Conservation (phyloP, 1,140 invertebrate species). For the Drosophila lini region DNA sequence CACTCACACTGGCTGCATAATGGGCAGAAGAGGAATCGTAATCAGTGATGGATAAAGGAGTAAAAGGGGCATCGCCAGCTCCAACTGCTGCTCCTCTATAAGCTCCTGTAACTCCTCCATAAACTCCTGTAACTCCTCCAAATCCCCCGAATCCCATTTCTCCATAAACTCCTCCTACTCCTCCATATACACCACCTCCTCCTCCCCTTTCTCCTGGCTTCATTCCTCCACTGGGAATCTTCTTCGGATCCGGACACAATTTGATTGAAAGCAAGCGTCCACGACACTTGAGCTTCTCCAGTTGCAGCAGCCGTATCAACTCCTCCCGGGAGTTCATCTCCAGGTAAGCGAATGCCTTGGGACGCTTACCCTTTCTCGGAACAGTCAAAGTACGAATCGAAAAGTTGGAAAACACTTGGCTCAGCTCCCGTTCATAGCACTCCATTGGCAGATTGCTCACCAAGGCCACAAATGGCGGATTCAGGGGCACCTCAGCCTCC, state of each 20-base stretch:
- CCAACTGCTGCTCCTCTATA: not conserved
- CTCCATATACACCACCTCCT: not conserved
- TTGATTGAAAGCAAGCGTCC: slow-evolving; percentile 23
- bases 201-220: not conserved
- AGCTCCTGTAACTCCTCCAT: too few relatives aligned
- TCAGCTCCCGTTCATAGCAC: slow-evolving; percentile 24
- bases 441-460: slow-evolving; percentile 45
- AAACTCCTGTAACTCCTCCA: not conserved
- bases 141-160: too few relatives aligned
- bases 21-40: not conserved
- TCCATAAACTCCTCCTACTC: not conserved
- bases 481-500: not conserved
- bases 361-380: slow-evolving; percentile 20
- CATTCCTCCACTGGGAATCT: not conserved
- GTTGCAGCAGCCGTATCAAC: slow-evolving; percentile 8
- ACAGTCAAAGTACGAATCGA: slow-evolving; percentile 8
- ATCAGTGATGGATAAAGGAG: not conserved
- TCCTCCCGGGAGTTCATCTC: slow-evolving; percentile 24
- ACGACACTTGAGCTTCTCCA: slow-evolving; percentile 26
- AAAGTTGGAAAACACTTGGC: slow-evolving; percentile 1
- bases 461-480: slow-evolving; percentile 28
- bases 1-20: slow-evolving; percentile 24
- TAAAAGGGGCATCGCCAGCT: not conserved
- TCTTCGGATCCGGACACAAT: slow-evolving; percentile 2
- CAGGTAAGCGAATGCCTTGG: slow-evolving; percentile 31